phyloP scores from a whole-genome alignment of 2,888 invertebrate species.

The Terebella lapidaria region DNA sequence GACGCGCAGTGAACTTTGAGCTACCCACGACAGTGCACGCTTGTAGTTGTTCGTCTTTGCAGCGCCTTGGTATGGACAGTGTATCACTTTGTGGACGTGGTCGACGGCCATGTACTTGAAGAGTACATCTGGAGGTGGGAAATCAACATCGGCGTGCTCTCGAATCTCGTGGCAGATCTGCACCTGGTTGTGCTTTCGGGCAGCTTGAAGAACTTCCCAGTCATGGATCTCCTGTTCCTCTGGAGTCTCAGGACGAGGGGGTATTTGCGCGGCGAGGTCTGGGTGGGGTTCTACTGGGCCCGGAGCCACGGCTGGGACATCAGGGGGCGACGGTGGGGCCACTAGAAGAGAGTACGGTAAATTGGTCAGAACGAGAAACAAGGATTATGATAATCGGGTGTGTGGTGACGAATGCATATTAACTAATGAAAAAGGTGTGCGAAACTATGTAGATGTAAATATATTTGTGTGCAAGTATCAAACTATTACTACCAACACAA shows the following conservation, averaged over 20 bases:
- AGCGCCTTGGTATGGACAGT: background rate
- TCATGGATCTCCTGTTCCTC: slow-evolving; percentile 2
- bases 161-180: background rate
- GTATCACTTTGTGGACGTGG: slow-evolving; percentile 1
- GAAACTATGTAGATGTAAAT: no score
- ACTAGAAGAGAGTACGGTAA: no score
- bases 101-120: slow-evolving; percentile 2
- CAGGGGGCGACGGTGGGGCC: no score
- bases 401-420: no score
- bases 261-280: background rate
- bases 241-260: background rate
- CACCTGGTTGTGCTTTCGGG: background rate
- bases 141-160: slow-evolving; percentile 1
- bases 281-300: background rate
- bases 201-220: background rate
- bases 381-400: no score
- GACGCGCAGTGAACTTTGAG: background rate
- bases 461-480: no score
- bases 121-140: background rate
- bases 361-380: no score
- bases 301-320: background rate
- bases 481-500: no score
- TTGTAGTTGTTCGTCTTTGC: background rate
- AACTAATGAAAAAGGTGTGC: no score
- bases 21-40: background rate